Evolutionary conservation across 2,113 vertebrate genomes (phyloP), one percentile per base, ranked within the genome.

Genomic region (Castor canadensis): DNA sequence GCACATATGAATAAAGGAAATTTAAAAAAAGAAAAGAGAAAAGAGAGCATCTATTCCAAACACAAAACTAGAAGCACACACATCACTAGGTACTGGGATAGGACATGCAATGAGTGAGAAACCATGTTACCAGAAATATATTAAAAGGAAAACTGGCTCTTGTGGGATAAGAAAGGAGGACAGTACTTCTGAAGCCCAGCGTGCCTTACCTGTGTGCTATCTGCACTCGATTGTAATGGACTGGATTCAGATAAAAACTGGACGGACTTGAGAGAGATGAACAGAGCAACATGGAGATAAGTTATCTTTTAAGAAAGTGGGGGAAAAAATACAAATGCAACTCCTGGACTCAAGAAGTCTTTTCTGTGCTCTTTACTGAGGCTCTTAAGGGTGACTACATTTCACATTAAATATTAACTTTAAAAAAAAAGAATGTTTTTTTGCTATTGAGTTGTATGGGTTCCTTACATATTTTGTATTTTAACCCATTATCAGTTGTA

Each of bases 401-500:
- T 91, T 71, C 84, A 75, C 24, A 69, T 52, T 49, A 60, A 15
- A 22, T 67, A 83, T 75, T 95, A 94, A 66, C 76, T 85, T 73
- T 6, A n/a, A n/a, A n/a, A n/a, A n/a, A n/a, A n/a, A n/a, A n/a
- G n/a, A n/a, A n/a, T n/a, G n/a, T n/a, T n/a, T n/a, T n/a, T n/a
- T 83, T 71, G 30, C 47, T 67, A 38, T n/a, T 30, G 7, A 80
- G 19, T 10, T 66, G 4, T 45, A 11, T 26, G 9, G 47, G 12
- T 72, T 62, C 22, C 24, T 54, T 64, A 38, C 24, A 9, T 35
- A 43, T 40, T 90, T 85, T 60, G 43, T 5, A 24, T 35, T 72
- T 20, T 26, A 91, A 22, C 12, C 16, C 56, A 5, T 72, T 64
- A 73, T 35, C 32, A 56, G 32, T 64, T n/a, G 1, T 38, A 15